Conservation (phyloP, 1,140 invertebrate genomes). For the Acromyrmex heyeri region DNA sequence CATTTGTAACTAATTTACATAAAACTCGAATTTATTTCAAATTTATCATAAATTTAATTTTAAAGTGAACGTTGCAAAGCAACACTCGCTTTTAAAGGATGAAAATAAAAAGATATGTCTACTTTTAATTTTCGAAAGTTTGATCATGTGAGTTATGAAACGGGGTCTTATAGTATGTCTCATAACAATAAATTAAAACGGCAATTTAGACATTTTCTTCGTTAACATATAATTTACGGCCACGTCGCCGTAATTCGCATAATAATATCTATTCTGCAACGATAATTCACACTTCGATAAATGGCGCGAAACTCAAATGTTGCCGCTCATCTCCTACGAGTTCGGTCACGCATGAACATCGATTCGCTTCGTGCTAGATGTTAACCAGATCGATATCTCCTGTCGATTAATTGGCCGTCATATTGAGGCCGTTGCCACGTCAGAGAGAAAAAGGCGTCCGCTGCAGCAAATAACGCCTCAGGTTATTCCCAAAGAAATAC, state of each 20-base stretch:
- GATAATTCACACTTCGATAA: background rate
- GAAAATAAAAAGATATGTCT: background rate
- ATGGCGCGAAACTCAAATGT: background rate
- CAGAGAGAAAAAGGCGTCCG: constrained; percentile 4
- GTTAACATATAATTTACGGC: constrained; percentile 1
- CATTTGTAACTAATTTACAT: too few relatives aligned
- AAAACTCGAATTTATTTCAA: too few relatives aligned
- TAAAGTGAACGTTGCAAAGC: too few relatives aligned
- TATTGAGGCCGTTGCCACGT: constrained; percentile 3
- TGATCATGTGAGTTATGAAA: background rate
- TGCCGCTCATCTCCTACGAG: constrained; percentile 2
- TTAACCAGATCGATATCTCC: constrained; percentile 54
- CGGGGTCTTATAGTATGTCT: too few relatives aligned
- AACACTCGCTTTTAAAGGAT: too few relatives aligned
- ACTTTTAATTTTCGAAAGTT: background rate
- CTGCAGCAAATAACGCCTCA: background rate
- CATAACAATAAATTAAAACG: background rate
- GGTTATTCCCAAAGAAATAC: background rate
- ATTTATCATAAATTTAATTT: too few relatives aligned
- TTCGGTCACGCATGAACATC: constrained; percentile 24
- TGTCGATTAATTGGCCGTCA: constrained; percentile 44
- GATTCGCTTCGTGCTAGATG: constrained; percentile 54
- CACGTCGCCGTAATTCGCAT: constrained; percentile 15
- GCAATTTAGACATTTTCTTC: background rate
- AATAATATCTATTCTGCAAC: background rate